Evolutionary conservation across 2,888 invertebrate species (phyloP).

Genomic region (Noctua pronuba): DNA sequence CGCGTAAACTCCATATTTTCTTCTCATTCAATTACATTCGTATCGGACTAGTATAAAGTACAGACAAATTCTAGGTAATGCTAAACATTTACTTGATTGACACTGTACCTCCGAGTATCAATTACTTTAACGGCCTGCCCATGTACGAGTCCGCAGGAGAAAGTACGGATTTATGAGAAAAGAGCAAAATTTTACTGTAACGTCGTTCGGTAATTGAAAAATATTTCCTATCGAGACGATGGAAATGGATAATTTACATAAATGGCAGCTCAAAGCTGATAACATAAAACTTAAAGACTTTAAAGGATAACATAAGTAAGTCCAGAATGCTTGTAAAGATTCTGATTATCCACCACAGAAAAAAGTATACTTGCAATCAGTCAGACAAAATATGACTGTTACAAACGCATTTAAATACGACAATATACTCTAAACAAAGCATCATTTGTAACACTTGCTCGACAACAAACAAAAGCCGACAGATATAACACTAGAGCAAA

Average conservation of each 20-base stretch:
- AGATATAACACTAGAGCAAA: constrained; percentile 50
- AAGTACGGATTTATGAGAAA: constrained; percentile 68
- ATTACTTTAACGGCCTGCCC: constrained; percentile 70
- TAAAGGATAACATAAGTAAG: background rate
- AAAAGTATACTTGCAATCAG: background rate
- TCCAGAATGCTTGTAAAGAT: background rate
- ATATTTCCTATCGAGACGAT: constrained; percentile 43
- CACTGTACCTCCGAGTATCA: constrained; percentile 70
- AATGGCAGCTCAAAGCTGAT: constrained; percentile 14
- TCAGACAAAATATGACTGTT: background rate
- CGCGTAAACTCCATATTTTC: constrained; percentile 40
- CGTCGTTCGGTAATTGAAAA: constrained; percentile 61
- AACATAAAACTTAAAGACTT: constrained; percentile 15
- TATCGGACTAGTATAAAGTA: constrained; percentile 39
- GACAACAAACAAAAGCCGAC: constrained; percentile 61
- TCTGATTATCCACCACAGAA: background rate
- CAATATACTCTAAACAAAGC: constrained; percentile 41
- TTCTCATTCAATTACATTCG: constrained; percentile 49
- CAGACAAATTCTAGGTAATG: constrained; percentile 62
- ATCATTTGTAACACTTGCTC: constrained; percentile 58
- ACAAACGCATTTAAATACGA: constrained; percentile 31
- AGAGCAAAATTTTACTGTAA: constrained; percentile 66
- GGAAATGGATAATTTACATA: constrained; percentile 33
- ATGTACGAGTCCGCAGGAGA: constrained; percentile 66
- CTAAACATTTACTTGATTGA: constrained; percentile 73